Conservation (phyloP, 53 echinoderm and acorn worm species). For the Holothuria leucospilota region DNA sequence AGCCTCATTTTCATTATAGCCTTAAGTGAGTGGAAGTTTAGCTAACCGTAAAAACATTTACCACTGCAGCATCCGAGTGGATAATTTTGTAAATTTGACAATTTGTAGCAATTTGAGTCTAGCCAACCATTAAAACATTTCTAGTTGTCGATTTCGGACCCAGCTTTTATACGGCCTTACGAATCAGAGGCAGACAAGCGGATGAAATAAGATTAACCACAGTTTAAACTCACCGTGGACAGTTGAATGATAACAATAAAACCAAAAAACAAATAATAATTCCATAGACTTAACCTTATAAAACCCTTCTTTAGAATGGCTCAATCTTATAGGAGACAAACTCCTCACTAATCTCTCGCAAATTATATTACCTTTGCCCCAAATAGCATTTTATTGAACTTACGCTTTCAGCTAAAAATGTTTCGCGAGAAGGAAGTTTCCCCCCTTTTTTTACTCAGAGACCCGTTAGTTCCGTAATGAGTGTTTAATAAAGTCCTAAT, state of each 20-base stretch:
- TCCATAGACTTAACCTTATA: too few species aligned
- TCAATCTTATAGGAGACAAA: slow-evolving; percentile 27
- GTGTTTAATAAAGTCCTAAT: slow-evolving; percentile 46
- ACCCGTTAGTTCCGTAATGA: slow-evolving; percentile 30
- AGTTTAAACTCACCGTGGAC: background rate
- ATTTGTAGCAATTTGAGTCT: slow-evolving; percentile 23
- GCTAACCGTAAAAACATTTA: too few species aligned
- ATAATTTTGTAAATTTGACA: slow-evolving; percentile 43
- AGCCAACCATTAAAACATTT: slow-evolving; percentile 13
- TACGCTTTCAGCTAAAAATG: slow-evolving; percentile 44
- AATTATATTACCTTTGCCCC: slow-evolving; percentile 54
- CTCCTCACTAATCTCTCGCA: slow-evolving; percentile 5
- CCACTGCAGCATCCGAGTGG: background rate
- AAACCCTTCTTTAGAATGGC: too few species aligned
- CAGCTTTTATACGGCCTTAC: background rate
- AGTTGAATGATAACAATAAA: too few species aligned
- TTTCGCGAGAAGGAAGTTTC: slow-evolving; percentile 7
- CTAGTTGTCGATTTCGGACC: slow-evolving; percentile 28
- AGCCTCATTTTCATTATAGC: too few species aligned
- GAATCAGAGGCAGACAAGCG: slow-evolving; percentile 28
- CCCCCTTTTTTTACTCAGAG: slow-evolving; percentile 29
- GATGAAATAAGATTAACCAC: slow-evolving; percentile 20
- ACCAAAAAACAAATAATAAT: too few species aligned
- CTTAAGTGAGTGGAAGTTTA: too few species aligned
- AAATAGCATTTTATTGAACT: slow-evolving; percentile 46